Evolutionary conservation across 2,888 invertebrate genomes (phyloP).

Genomic region (Xiphydria camelus): DNA sequence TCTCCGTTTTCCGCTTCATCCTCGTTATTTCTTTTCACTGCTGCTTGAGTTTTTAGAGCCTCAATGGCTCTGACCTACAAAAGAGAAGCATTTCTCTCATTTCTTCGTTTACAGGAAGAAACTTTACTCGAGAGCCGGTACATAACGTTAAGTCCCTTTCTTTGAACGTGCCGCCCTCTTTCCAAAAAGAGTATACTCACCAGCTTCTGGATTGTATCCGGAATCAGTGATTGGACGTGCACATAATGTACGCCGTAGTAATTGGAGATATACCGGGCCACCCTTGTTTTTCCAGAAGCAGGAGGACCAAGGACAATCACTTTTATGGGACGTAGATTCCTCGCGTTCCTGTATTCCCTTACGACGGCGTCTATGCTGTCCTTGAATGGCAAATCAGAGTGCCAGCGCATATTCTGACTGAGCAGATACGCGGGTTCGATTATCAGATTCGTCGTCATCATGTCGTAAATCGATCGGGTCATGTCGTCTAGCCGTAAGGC

Average conservation of each 20-base stretch:
- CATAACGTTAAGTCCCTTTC: no score
- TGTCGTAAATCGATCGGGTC: slow-evolving; percentile 62
- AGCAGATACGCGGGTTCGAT: slow-evolving; percentile 65
- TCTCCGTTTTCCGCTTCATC: slow-evolving; percentile 34
- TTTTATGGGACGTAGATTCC: slow-evolving; percentile 64
- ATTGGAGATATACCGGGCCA: slow-evolving; percentile 63
- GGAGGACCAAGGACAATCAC: slow-evolving; percentile 69
- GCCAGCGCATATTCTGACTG: slow-evolving; percentile 60
- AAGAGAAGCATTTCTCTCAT: no score
- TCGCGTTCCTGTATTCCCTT: slow-evolving; percentile 56
- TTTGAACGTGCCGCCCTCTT: no score
- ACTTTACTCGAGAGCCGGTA: no score
- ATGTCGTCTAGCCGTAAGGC: slow-evolving; percentile 63
- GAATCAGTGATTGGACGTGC: slow-evolving; percentile 61
- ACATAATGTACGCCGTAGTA: slow-evolving; percentile 65
- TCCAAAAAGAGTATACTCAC: no score
- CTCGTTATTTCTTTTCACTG: no score
- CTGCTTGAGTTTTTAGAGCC: no score
- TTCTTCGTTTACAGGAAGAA: no score
- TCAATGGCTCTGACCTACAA: no score
- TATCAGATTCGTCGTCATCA: slow-evolving; percentile 63
- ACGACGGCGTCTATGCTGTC: slow-evolving; percentile 57
- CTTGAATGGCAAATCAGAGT: slow-evolving; percentile 61
- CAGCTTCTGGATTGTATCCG: slow-evolving; percentile 62
- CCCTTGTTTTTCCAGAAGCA: slow-evolving; percentile 66